phyloP scores from a whole-genome alignment of 2,113 vertebrate species.

The Nestor notabilis region DNA sequence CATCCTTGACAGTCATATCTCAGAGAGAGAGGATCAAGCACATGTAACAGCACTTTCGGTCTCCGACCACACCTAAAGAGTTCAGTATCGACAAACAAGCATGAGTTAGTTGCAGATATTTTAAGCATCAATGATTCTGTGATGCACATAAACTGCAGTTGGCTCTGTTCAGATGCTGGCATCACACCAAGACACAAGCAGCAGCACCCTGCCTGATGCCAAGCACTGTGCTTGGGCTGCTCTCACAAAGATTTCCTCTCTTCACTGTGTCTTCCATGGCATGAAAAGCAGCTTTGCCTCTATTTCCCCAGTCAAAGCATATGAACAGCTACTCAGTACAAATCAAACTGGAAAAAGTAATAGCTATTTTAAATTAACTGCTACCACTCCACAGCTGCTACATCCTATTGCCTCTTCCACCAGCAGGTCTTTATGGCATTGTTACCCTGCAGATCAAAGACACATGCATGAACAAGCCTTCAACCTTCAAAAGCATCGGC shows the following conservation, averaged over 20 bases:
- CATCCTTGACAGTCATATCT: not conserved
- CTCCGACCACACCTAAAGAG: not conserved
- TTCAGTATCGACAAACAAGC: not conserved
- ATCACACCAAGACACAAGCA: accelerated
- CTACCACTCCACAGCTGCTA: not conserved
- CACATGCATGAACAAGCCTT: not conserved
- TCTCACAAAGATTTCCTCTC: not conserved
- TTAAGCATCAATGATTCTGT: not conserved
- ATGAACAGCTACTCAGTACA: not conserved
- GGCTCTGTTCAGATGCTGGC: accelerated
- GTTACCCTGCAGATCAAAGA: not conserved
- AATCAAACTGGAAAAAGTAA: not conserved
- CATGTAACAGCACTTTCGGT: accelerated
- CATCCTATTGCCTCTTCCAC: not conserved
- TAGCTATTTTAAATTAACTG: not conserved
- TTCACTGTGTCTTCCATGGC: not conserved
- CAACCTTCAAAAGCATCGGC: not conserved
- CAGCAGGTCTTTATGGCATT: not conserved
- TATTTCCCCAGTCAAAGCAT: not conserved
- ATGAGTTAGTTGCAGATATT: not conserved
- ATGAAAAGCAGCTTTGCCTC: not conserved
- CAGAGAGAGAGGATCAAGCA: not conserved
- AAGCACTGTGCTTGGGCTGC: not conserved
- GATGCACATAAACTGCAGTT: accelerated
- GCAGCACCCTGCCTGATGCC: accelerated